phyloP scores from a whole-genome alignment of 2,113 vertebrate genomes.

The Lichenostomus cassidix region DNA sequence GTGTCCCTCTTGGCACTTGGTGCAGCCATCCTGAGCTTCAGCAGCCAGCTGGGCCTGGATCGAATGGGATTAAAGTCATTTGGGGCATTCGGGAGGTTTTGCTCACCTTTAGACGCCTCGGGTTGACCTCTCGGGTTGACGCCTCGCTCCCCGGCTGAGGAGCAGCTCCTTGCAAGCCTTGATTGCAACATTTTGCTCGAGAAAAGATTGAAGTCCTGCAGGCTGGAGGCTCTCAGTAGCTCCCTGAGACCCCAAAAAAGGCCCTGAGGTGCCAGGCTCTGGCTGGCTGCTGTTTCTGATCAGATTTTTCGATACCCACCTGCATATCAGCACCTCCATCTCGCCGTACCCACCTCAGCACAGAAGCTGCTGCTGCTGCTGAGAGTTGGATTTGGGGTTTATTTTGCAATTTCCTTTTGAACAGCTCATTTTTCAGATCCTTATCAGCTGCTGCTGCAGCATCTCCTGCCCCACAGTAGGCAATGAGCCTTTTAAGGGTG shows the following conservation, averaged over 20 bases:
- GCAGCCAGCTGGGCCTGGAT: neutral
- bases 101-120: rapidly evolving
- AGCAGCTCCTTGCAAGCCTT: neutral
- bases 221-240: neutral
- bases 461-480: neutral
- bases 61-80: rapidly evolving
- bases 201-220: neutral
- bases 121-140: rapidly evolving
- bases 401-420: slow-evolving; percentile 58
- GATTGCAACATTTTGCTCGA: neutral
- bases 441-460: slow-evolving; percentile 42
- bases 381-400: neutral
- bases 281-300: neutral
- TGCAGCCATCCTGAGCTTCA: neutral
- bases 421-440: slow-evolving; percentile 33
- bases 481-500: slow-evolving; percentile 29
- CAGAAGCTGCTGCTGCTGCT: neutral
- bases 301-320: neutral
- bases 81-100: neutral
- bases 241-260: neutral
- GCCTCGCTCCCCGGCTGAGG: rapidly evolving
- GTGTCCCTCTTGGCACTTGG: rapidly evolving
- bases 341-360: neutral
- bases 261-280: neutral
- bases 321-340: neutral